Evolutionary conservation across 1,140 invertebrate genomes (phyloP).

Genomic region (Drosophila subobscura): DNA sequence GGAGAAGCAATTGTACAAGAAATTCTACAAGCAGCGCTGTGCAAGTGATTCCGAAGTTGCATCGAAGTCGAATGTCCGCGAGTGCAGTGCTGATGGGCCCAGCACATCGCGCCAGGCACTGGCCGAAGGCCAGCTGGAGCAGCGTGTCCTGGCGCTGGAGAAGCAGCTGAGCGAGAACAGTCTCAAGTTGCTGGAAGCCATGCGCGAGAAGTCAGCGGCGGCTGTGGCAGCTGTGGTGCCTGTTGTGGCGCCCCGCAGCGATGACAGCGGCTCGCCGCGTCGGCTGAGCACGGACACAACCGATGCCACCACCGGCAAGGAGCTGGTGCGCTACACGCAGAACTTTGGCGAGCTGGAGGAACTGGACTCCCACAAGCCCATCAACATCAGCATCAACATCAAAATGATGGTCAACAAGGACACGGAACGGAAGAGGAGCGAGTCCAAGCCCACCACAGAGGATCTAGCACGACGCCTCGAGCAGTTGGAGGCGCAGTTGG

Average conservation of each 20-base stretch:
- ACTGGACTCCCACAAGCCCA: conserved; percentile 61
- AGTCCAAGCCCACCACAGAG: conserved; percentile 49
- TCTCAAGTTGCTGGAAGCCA: conserved; percentile 67
- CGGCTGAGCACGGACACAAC: conserved; percentile 57
- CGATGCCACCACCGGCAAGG: conserved; percentile 71
- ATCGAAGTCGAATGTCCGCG: conserved; percentile 53
- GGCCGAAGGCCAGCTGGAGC: conserved; percentile 57
- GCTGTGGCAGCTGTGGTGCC: conserved; percentile 23
- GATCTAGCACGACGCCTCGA: conserved; percentile 63
- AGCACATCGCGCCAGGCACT: conserved; percentile 60
- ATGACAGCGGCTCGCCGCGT: conserved; percentile 36
- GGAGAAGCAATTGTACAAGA: conserved; percentile 79
- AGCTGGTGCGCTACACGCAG: conserved; percentile 72
- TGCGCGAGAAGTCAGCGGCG: conserved; percentile 40
- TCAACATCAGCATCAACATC: conserved; percentile 81
- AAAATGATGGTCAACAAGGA: conserved; percentile 79
- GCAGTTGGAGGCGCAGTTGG: conserved; percentile 60
- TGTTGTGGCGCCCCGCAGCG: conserved; percentile 1
- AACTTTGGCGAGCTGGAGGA: conserved; percentile 71
- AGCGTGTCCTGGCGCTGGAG: conserved; percentile 72
- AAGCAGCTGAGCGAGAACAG: conserved; percentile 80
- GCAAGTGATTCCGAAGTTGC: conserved; percentile 84
- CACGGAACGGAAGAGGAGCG: conserved; percentile 24
- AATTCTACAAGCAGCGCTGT: conserved; percentile 83
- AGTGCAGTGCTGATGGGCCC: conserved; percentile 49